Evolutionary conservation across 2,113 vertebrate species (phyloP).

Genomic region (rat (Rattus norvegicus)): GRCr8 NC_086038.1:35575501-35576000

Average conservation of each 20-base stretch:
- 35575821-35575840: background rate
- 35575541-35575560: no score
- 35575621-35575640: background rate
- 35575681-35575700: background rate
- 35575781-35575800: background rate
- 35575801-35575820: background rate
- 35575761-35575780: background rate
- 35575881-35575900: background rate
- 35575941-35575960: no score
- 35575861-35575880: background rate
- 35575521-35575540: no score
- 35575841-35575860: background rate
- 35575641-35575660: background rate
- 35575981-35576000: no score
- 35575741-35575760: background rate
- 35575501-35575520: no score
- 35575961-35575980: no score
- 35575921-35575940: background rate
- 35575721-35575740: background rate
- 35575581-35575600: no score
- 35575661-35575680: background rate
- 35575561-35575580: no score
- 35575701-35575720: background rate
- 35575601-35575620: no score
- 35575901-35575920: background rate